Evolutionary conservation across 1,140 invertebrate species (phyloP), one percentile per base, ranked within the genome.

Genomic region (Zaprionus kolodkinae): DNA sequence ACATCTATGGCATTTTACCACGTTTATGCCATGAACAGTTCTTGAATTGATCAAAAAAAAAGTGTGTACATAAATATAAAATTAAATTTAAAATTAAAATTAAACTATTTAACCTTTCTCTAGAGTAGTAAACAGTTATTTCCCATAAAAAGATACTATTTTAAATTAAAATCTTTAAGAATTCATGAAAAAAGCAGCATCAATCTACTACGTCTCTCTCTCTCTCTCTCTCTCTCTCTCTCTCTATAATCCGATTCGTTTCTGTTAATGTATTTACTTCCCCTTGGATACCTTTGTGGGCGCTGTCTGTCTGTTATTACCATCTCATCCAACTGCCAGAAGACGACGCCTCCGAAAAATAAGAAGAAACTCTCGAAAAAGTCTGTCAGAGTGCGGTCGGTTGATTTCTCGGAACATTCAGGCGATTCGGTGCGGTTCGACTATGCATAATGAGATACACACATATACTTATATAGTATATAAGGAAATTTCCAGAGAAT

Each of bases 371-470:
- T 50, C 17, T 50, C 17, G 7, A 15, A 12, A 64, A 12, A 64
- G 17, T 11, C 40, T 15, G 43, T 27, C 45, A 48, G n/a, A 43
- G 17, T 48, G 45, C 43, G 67, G 72, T 65, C 62, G 66, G 54
- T 69, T 68, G 60, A 70, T 70, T 85, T 87, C 83, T 76, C 13
- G 68, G 82, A 87, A 85, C 52, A 54, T 66, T 67, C 83, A 59
- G 66, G 66, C 64, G 12, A 27, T 35, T 67, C 65, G 65, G 45
- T 25, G 45, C 45, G 45, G 17, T 67, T 60, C 82, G 74, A 85
- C 79, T 76, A 78, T 78, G 78, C 75, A 87, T 79, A 87, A 87
- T 88, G 75, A 85, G 76, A 79, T 62, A 75, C 15, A 17, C 13
- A 48, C 17, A 48, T 50, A 50, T 50, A 50, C 10, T 27, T 17